Conservation (phyloP, 2,888 invertebrate genomes). For the Drosophila dives region DNA sequence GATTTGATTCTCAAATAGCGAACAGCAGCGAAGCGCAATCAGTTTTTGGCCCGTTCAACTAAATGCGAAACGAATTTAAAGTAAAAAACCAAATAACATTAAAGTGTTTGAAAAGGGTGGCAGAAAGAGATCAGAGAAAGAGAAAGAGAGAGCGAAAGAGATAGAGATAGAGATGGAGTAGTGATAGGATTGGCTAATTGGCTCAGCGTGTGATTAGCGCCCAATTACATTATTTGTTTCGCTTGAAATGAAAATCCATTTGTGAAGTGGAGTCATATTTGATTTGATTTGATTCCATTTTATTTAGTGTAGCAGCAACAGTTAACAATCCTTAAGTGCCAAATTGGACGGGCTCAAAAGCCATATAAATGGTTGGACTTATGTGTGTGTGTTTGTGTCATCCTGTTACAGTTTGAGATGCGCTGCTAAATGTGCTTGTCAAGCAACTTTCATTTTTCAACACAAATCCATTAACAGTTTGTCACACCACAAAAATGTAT, state of each 20-base stretch:
- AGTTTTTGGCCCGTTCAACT: conserved; percentile 1
- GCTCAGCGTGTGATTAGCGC: conserved; percentile 67
- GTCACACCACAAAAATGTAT: conserved; percentile 60
- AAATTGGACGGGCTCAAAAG: conserved; percentile 7
- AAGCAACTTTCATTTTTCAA: conserved; percentile 74
- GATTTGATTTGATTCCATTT: conserved; percentile 27
- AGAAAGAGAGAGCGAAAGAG: not conserved
- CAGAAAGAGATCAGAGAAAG: not conserved
- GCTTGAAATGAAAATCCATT: conserved; percentile 20
- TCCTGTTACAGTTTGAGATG: conserved; percentile 20
- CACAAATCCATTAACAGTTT: conserved; percentile 69
- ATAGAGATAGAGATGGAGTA: not conserved
- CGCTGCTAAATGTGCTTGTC: conserved; percentile 29
- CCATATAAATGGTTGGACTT: conserved; percentile 1
- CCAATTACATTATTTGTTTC: conserved; percentile 74
- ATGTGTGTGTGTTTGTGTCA: conserved; percentile 13
- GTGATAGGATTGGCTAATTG: conserved; percentile 32
- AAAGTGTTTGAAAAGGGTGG: conserved; percentile 10
- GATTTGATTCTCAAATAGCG: conserved; percentile 45
- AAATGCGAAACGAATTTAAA: conserved; percentile 20
- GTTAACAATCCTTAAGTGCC: conserved; percentile 33
- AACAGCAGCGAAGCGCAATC: conserved; percentile 29
- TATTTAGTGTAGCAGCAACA: conserved; percentile 32
- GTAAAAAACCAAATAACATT: conserved; percentile 27
- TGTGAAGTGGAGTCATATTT: conserved; percentile 16